Conservation (phyloP, 2,113 vertebrate species). For the Aptenodytes forsteri region DNA sequence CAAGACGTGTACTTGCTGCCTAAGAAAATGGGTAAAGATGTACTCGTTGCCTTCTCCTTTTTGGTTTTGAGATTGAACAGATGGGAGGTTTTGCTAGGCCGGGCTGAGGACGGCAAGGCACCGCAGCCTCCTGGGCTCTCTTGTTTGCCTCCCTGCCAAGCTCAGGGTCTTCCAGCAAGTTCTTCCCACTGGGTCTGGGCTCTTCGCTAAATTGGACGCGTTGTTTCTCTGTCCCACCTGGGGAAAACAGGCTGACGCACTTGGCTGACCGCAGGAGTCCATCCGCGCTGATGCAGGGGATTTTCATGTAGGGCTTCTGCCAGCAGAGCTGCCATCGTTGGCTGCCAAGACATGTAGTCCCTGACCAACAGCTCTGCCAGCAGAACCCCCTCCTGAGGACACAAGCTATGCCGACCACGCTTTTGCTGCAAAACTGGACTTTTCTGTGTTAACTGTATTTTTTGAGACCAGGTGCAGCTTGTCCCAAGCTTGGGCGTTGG, state of each 20-base stretch:
- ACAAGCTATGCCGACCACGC: accelerated
- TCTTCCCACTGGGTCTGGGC: background rate
- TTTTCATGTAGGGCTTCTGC: background rate
- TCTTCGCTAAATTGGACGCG: accelerated
- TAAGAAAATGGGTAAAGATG: conserved; percentile 93
- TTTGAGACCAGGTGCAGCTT: background rate
- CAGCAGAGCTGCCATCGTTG: background rate
- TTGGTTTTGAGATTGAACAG: background rate
- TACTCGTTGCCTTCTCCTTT: accelerated
- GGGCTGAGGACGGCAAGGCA: background rate
- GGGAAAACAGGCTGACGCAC: background rate
- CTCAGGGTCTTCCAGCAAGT: background rate
- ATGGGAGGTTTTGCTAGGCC: background rate
- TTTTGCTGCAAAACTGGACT: accelerated
- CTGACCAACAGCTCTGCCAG: background rate
- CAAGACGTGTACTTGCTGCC: conserved; percentile 95
- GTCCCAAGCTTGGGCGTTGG: background rate
- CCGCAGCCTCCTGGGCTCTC: background rate
- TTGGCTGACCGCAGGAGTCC: background rate
- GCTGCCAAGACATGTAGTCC: background rate
- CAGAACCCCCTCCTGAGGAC: background rate
- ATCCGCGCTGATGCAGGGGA: accelerated
- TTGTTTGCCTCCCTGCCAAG: background rate
- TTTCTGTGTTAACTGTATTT: accelerated
- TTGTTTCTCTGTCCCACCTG: background rate